Conservation (phyloP, 2,113 vertebrate genomes). For the Phrynosoma blainvillii region DNA sequence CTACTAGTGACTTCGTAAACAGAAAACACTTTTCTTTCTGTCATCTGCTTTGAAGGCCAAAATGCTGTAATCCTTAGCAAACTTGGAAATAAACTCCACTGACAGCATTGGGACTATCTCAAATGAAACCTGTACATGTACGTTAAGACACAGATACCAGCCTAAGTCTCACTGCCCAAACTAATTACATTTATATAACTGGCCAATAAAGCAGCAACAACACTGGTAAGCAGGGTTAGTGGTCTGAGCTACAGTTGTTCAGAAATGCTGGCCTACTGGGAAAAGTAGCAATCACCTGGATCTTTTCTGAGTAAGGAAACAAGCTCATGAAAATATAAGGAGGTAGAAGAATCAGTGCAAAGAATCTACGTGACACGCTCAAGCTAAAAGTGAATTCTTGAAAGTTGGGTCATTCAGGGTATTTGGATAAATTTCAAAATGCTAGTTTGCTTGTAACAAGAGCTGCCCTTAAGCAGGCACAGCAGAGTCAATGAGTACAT, state of each 20-base stretch:
- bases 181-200: background rate
- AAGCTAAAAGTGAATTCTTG: background rate
- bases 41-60: background rate
- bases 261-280: accelerated
- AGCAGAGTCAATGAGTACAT: background rate
- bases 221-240: accelerated
- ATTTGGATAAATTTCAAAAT: background rate
- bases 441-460: no score
- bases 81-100: background rate
- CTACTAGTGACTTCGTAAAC: background rate
- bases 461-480: accelerated
- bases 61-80: background rate
- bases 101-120: background rate
- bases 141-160: accelerated
- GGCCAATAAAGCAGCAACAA: background rate
- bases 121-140: background rate
- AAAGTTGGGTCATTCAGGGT: accelerated
- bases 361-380: background rate
- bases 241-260: background rate
- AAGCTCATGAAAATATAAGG: background rate
- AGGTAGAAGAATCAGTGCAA: background rate
- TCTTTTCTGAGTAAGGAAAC: background rate
- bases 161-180: background rate
- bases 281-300: background rate
- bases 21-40: no score